These are phyloP conservation scores for Channa striata DNA, from an alignment of 2,797 vertebrate species.

Conservation along the genomic window DNA sequence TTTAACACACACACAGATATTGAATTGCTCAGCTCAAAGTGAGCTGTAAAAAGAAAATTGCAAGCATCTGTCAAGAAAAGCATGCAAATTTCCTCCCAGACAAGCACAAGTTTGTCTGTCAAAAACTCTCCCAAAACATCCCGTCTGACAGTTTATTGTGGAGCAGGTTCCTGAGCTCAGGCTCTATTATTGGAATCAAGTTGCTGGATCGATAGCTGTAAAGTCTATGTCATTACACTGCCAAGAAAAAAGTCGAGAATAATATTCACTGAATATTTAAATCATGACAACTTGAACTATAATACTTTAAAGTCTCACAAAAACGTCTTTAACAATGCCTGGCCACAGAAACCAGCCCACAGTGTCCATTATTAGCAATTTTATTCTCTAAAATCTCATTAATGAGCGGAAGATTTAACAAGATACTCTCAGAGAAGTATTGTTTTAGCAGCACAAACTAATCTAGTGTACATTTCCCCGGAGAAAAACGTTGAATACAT, in stretches of 20 bases:
- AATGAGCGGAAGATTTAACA: conserved; percentile 57
- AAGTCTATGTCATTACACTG: conserved; percentile 16
- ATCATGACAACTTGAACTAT: not conserved
- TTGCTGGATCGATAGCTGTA: conserved; percentile 19
- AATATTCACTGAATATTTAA: conserved; percentile 26
- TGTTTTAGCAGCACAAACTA: conserved; percentile 66
- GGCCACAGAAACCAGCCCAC: not conserved
- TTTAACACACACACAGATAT: conserved; percentile 74
- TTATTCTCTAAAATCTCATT: conserved; percentile 44
- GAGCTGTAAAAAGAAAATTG: conserved; percentile 79
- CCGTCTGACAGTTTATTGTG: conserved; percentile 22
- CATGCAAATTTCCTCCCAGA: conserved; percentile 44
- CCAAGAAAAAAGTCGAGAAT: not conserved
- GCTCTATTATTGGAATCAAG: conserved; percentile 9
- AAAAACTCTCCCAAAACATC: conserved; percentile 56
- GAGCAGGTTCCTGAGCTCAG: conserved; percentile 20
- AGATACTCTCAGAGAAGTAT: conserved; percentile 59
- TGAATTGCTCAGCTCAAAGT: conserved; percentile 70
- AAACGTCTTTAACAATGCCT: conserved; percentile 2
- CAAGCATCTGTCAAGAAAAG: conserved; percentile 73
- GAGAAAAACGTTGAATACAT: conserved; percentile 55
- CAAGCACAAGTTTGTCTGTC: conserved; percentile 51
- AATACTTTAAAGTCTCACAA: not conserved
- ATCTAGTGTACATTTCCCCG: conserved; percentile 60
- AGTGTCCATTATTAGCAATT: conserved; percentile 13